These are phyloP conservation scores for Drosophila suboccidentalis DNA, from an alignment of 2,888 invertebrate species.

Conservation along the genomic window DNA sequence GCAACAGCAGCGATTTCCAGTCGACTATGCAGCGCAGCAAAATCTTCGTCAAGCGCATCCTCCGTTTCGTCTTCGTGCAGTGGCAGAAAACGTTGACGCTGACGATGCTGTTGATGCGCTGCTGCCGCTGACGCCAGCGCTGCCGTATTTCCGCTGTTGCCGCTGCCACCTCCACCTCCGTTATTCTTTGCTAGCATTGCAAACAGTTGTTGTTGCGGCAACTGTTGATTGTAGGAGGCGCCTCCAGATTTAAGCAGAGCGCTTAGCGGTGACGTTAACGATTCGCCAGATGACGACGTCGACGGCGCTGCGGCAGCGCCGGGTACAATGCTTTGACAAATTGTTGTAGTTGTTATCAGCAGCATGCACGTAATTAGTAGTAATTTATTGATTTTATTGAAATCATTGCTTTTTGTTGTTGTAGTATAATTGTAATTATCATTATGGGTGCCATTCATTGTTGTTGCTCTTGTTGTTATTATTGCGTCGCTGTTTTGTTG, in stretches of 20 bases:
- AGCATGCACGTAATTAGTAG: conserved; percentile 77
- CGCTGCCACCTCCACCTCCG: conserved; percentile 18
- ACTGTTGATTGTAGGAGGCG: conserved; percentile 73
- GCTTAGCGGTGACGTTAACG: conserved; percentile 61
- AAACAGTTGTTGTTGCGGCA: conserved; percentile 81
- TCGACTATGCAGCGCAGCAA: conserved; percentile 60
- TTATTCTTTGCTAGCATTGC: conserved; percentile 77
- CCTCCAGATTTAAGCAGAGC: conserved; percentile 73
- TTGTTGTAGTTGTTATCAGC: conserved; percentile 79
- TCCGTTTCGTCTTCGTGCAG: conserved; percentile 64
- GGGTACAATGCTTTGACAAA: conserved; percentile 73
- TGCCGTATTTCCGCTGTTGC: conserved; percentile 30
- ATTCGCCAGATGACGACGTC: conserved; percentile 41
- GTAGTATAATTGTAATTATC: conserved; percentile 70
- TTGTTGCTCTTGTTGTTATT: conserved; percentile 38
- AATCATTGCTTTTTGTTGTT: conserved; percentile 65
- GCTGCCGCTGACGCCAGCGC: conserved; percentile 39
- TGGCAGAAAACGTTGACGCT: conserved; percentile 57
- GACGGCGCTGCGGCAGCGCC: conserved; percentile 42
- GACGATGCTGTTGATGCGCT: conserved; percentile 46
- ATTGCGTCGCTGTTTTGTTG: conserved; percentile 42
- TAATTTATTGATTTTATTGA: conserved; percentile 83
- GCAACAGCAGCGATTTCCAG: conserved; percentile 52
- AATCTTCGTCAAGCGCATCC: conserved; percentile 54
- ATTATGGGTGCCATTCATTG: conserved; percentile 39